A percentile compares a stretch with the other conserved stretches of the same genome.
These are phyloP conservation scores for Cerastoderma edule DNA, from an alignment of 2,888 invertebrate genomes.

Conservation along the genomic window DNA sequence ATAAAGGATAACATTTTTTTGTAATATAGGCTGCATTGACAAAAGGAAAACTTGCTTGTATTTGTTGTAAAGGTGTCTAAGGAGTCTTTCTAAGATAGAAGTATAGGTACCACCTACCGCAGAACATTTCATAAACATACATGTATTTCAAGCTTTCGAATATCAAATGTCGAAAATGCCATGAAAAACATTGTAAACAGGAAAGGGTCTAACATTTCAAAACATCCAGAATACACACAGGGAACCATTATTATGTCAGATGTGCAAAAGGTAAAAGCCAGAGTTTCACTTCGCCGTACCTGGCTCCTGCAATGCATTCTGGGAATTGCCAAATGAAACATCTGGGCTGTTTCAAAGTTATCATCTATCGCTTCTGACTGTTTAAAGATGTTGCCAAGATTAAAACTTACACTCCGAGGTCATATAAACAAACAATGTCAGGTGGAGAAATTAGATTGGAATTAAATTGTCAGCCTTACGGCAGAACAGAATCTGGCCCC, in stretches of 20 bases:
- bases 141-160: too few species aligned
- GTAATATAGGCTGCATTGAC: too few species aligned
- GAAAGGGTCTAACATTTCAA: too few species aligned
- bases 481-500: neutral
- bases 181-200: too few species aligned
- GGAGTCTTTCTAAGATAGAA: too few species aligned
- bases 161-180: too few species aligned
- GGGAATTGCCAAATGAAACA: slow-evolving; percentile 22
- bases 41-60: too few species aligned
- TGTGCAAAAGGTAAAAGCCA: slow-evolving; percentile 1
- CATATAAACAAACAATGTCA: slow-evolving; percentile 12
- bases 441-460: slow-evolving; percentile 10
- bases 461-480: slow-evolving; percentile 1
- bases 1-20: too few species aligned
- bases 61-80: too few species aligned
- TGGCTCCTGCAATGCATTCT: slow-evolving; percentile 18
- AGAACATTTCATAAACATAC: too few species aligned
- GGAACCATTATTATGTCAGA: slow-evolving; percentile 19
- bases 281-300: slow-evolving; percentile 4
- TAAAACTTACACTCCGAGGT: neutral
- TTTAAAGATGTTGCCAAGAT: slow-evolving; percentile 6
- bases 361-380: slow-evolving; percentile 6
- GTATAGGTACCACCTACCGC: too few species aligned
- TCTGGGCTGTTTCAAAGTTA: slow-evolving; percentile 19
- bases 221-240: too few species aligned